A percentile compares a stretch with the other conserved stretches of the same genome.
Conservation (phyloP, 2,113 vertebrate species). For the Hipposideros armiger region DNA sequence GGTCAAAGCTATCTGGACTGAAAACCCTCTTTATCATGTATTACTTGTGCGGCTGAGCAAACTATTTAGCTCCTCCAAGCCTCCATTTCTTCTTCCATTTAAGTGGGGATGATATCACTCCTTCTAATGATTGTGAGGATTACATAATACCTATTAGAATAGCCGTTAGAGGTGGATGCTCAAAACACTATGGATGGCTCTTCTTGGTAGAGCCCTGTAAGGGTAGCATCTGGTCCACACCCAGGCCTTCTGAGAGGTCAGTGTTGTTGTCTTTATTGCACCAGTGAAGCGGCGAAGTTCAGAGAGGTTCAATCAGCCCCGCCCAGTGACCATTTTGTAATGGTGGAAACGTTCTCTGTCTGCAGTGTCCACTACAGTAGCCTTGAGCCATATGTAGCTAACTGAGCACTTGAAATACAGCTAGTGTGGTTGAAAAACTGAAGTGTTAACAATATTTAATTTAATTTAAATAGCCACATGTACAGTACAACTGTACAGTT, state of each 20-base stretch:
- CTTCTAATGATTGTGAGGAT: neutral
- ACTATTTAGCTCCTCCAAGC: neutral
- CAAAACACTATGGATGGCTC: neutral
- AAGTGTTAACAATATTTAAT: neutral
- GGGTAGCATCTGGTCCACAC: neutral
- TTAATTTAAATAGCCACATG: neutral
- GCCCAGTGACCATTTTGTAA: neutral
- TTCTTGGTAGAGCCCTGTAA: neutral
- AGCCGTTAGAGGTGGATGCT: neutral
- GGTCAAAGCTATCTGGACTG: too few relatives aligned
- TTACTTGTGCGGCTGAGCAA: neutral
- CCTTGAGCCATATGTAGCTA: neutral
- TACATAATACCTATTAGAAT: too few relatives aligned
- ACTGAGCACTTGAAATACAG: too few relatives aligned
- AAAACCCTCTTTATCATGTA: neutral
- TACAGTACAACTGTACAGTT: neutral
- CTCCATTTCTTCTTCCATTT: neutral
- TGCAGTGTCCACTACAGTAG: accelerated
- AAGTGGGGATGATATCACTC: neutral
- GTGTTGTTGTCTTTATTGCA: neutral
- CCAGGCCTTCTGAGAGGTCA: neutral
- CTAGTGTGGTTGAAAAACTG: neutral
- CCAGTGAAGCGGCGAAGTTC: neutral
- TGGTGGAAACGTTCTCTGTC: neutral
- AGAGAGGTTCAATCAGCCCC: neutral